A percentile compares a stretch with the other conserved stretches of the same genome.
phyloP scores from a whole-genome alignment of 2,888 invertebrate species.

The Argyresthia goedartella region DNA sequence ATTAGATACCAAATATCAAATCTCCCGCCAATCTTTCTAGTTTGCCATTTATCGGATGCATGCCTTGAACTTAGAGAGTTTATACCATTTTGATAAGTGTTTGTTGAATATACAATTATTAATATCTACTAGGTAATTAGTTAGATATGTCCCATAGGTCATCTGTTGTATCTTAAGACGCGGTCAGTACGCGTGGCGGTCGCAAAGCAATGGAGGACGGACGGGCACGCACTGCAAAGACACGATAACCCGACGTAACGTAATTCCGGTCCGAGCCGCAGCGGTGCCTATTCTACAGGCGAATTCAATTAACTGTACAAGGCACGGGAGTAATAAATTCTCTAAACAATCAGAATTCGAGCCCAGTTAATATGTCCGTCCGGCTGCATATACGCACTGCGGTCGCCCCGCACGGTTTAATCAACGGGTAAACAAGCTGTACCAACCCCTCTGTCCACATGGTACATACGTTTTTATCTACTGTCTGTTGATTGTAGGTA shows the following conservation, averaged over 20 bases:
- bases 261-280: slow-evolving; percentile 32
- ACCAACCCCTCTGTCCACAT: slow-evolving; percentile 19
- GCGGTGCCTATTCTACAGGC: slow-evolving; percentile 63
- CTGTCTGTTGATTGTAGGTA: slow-evolving; percentile 4
- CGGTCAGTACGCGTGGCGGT: background rate
- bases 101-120: too few relatives aligned
- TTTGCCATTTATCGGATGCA: too few relatives aligned
- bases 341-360: slow-evolving; percentile 72
- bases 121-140: too few relatives aligned
- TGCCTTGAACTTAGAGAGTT: too few relatives aligned
- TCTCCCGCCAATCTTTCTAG: too few relatives aligned
- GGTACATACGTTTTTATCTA: slow-evolving; percentile 36
- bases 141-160: too few relatives aligned
- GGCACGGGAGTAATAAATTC: slow-evolving; percentile 69
- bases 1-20: too few relatives aligned
- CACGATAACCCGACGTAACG: slow-evolving; percentile 48
- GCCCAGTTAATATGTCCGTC: slow-evolving; percentile 66
- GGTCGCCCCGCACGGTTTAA: slow-evolving; percentile 61
- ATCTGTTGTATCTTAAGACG: background rate
- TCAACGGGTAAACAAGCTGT: slow-evolving; percentile 62
- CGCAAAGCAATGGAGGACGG: background rate
- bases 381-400: slow-evolving; percentile 68
- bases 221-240: slow-evolving; percentile 36
- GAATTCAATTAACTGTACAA: slow-evolving; percentile 70
- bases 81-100: too few relatives aligned